Conservation (phyloP, 2,888 invertebrate genomes). For the Trachelus troglodyta region DNA sequence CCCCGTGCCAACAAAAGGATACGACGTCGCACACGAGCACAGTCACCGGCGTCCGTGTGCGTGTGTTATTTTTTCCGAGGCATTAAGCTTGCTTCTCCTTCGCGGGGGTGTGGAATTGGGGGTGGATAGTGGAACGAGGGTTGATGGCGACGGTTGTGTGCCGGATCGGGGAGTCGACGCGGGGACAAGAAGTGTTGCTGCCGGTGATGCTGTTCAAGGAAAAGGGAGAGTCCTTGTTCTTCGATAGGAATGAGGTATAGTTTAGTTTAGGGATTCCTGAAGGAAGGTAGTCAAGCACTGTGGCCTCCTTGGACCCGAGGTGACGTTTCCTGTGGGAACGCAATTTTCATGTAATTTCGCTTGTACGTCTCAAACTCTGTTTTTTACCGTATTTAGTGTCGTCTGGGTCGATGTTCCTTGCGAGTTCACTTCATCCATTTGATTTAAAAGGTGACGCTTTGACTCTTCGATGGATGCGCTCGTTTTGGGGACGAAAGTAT, state of each 20-base stretch:
- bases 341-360: no score
- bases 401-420: no score
- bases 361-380: no score
- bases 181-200: no score
- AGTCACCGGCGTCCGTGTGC: constrained; percentile 40
- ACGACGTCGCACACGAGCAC: constrained; percentile 28
- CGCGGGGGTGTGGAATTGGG: constrained; percentile 29
- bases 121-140: constrained; percentile 26
- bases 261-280: constrained; percentile 56
- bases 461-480: not conserved
- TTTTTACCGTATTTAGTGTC: no score
- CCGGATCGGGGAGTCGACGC: no score
- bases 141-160: no score
- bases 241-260: constrained; percentile 51
- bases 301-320: not conserved
- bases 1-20: constrained; percentile 50
- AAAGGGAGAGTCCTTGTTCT: constrained; percentile 11
- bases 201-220: no score
- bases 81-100: constrained; percentile 60
- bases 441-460: no score
- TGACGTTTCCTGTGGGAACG: no score
- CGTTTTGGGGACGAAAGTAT: not conserved
- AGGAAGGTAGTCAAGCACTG: constrained; percentile 27
- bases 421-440: no score
- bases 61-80: constrained; percentile 65